Evolutionary conservation across 2,113 vertebrate species (phyloP), one percentile per base, ranked within the genome.

Genomic region (Amblyopsis rosae): DNA sequence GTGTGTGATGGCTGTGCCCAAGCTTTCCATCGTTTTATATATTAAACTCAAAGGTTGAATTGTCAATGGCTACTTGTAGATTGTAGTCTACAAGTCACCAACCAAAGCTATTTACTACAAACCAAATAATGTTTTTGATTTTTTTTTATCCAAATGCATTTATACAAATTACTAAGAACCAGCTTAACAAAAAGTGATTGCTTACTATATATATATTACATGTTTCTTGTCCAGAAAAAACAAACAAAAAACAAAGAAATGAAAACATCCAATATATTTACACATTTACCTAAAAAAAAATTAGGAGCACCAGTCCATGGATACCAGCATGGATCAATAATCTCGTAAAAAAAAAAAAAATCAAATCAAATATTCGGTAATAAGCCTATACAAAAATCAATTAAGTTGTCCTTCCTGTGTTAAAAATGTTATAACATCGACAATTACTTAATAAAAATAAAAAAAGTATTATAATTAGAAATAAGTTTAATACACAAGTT

Each of bases 101-200:
- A 6, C 35, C 7, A 1, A 26, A 3, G 26, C 26, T 2, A 26
- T 26, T 26, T 26, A 26, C 26, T 26, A 41, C 4, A 41, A 41
- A 41, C 4, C 35, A 1, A 41, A 41, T 2, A 41, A 41, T 41
- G 35, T 51, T 62, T 63, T 51, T 41, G 51, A 75, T 75, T 76
- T 79, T 76, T 82, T 92, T 92, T 87, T 75, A 93, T 83, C 84
- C 84, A 92, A 82, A 90, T 90, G 88, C 91, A 94, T 92, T 93
- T 90, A 92, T 95, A 95, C 93, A 96, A 97, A 96, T 90, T 69
- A 95, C 95, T 95, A 95, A 96, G 96, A 96, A 96, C 95, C 95
- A 95, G 95, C 94, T 98, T 96, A 95, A 94, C 93, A 94, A 94
- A 94, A 93, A 56, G 83, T 83, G 83, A 90, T 86, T 83, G 89